Percentiles rank a stretch among this genome's conserved stretches.
These are phyloP conservation scores for Lasioglossum figueresi DNA, from an alignment of 2,888 invertebrate species.

Conservation along the genomic window DNA sequence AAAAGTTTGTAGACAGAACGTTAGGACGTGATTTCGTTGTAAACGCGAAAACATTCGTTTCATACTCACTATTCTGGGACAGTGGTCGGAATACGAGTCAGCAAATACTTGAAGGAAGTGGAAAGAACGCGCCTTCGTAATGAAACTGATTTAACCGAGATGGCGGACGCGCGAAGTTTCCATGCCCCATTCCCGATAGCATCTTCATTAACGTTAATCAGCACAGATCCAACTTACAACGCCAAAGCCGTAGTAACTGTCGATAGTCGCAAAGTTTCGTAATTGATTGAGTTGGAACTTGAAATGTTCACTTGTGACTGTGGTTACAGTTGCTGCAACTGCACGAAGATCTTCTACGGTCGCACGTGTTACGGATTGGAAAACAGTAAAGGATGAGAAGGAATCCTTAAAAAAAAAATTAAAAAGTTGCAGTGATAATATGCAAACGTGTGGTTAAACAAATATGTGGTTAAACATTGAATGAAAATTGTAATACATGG, in stretches of 20 bases:
- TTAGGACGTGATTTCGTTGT: background rate
- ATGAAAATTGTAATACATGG: no score
- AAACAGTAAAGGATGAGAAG: background rate
- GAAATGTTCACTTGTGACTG: slow-evolving; percentile 44
- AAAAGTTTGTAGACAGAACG: background rate
- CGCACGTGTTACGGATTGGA: slow-evolving; percentile 28
- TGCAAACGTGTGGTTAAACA: no score
- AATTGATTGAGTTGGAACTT: slow-evolving; percentile 52
- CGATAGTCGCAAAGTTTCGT: slow-evolving; percentile 57
- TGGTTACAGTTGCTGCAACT: slow-evolving; percentile 25
- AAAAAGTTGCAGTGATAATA: background rate
- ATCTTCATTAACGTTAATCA: slow-evolving; percentile 54
- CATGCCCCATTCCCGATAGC: background rate
- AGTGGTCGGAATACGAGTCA: background rate
- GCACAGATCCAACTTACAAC: slow-evolving; percentile 42
- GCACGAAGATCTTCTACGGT: slow-evolving; percentile 13
- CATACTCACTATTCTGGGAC: background rate
- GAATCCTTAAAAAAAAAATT: background rate
- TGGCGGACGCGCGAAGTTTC: slow-evolving; percentile 21
- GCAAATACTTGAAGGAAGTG: background rate
- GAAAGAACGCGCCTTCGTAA: slow-evolving; percentile 3
- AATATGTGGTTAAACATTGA: no score
- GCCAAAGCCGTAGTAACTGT: slow-evolving; percentile 35
- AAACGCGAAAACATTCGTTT: background rate
- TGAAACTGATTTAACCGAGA: slow-evolving; percentile 5